Base-by-base conservation (phyloP, 2,888 invertebrate species). In the Ectropis crepuscularia region DNA sequence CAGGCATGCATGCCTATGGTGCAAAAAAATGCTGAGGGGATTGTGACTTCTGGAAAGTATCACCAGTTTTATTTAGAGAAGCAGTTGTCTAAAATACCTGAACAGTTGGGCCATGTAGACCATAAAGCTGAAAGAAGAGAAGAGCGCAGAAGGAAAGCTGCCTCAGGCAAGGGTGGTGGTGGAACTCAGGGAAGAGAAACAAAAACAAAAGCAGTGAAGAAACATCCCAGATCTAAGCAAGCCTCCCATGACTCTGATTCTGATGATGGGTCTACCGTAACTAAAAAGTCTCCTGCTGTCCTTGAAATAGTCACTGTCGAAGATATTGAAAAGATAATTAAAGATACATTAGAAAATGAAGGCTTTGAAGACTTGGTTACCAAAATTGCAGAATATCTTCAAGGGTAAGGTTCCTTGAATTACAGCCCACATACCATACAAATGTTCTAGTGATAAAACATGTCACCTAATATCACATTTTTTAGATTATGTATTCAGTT, bases 111-210 rank as follows among this genome's bases (percentile, higher is more conserved):
- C 8, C 83, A 88, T 80, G 74, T 90, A 37, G 94, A 94, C 61
- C 86, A 87, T 51, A 94, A 95, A 88, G 89, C 94, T 46, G 97
- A 97, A 75, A 95, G 96, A 77, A 95, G 97, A 67, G 98, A 99
- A 60, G 98, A 98, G 76, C 94, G 98, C 9, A 94, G 98, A 63
- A 97, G 97, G 80, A 98, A 98, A 83, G 98, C 98, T 2, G 91
- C 96, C 6, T 95, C 95, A 37, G 98, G 98, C 0, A 98, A 98
- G 93, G 95, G 95, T 53, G 98, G 98, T 10, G 98, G 98, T 11
- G 98, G 98, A 0, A 95, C 96, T 9, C 98, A 98, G 85, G 99
- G 99, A 0, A 94, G 99, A 45, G 99, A 99, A 93, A 98, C 98
- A 0, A 99, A 98, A 93, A 98, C 98, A 0, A 98, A 98, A 82